Evolutionary conservation across 2,797 vertebrate genomes (phyloP), one percentile per base, ranked within the genome.

Genomic region (Neomorphus geoffroyi): DNA sequence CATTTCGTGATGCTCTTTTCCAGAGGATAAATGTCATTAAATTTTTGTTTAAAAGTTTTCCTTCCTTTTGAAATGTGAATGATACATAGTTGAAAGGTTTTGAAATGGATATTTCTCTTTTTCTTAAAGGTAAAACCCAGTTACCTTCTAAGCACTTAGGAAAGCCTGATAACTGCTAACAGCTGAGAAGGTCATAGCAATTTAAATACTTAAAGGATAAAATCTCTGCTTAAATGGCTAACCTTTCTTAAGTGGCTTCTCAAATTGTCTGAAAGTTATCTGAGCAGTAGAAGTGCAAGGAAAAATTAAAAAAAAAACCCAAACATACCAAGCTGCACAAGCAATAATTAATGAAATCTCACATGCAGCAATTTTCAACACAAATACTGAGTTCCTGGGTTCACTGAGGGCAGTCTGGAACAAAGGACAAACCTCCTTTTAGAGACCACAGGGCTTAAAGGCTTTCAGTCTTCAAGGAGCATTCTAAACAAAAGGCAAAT

Each of bases 171-270:
- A 73, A n/a, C n/a, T 28, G 53, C 73, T 92, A 93, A 86, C 33
- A 64, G 56, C 56, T 92, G 62, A 87, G 87, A 96, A 96, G 74
- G 79, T 93, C 94, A 93, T 0, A 35, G 58, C 37, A 89, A 92
- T 91, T 94, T 83, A 92, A 95, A 92, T 65, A 73, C n/a, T 74
- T 72, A 82, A 80, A 95, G 56, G 79, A 79, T 56, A 90, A 64
- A 32, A 4, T 0, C 45, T 11, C 43, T 66, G 45, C 21, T 92
- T 91, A 89, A 93, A 83, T 62, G 53, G 66, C 41, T 94, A 90
- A 78, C 62, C 39, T 95, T 93, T 90, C 43, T 67, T 71, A 81
- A 88, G 54, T 17, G 27, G 54, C 71, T 94, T 92, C 72, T 79
- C 67, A 80, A 91, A 94, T 90, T 82, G 60, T 30, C 45, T 61